These are phyloP conservation scores for Addax nasomaculatus DNA, from an alignment of 2,113 vertebrate genomes.

Conservation along the genomic window DNA sequence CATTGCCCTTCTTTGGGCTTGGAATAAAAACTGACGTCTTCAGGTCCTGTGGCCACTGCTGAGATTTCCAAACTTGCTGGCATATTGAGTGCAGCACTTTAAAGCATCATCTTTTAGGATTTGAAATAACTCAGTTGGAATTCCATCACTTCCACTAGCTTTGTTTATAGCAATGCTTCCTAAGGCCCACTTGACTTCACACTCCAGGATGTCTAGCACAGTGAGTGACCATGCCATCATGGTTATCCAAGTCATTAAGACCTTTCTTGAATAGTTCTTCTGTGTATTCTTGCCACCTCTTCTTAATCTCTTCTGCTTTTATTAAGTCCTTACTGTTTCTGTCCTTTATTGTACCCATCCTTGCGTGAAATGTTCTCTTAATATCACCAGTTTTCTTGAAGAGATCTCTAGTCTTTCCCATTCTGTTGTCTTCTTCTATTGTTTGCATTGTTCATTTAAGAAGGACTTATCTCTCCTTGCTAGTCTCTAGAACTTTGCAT, in stretches of 20 bases:
- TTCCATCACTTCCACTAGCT: neutral
- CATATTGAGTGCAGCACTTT: neutral
- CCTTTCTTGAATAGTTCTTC: neutral
- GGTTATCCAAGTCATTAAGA: neutral
- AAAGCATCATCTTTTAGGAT: neutral
- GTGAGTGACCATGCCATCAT: neutral
- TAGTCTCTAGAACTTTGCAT: neutral
- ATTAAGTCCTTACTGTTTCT: neutral
- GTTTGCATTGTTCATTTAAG: neutral
- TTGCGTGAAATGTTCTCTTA: neutral
- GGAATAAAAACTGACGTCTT: neutral
- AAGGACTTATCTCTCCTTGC: neutral
- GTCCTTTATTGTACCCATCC: neutral
- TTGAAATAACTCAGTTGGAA: neutral
- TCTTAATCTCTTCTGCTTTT: neutral
- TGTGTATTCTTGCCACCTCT: neutral
- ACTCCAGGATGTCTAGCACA: neutral
- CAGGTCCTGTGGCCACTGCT: neutral
- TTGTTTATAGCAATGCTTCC: neutral
- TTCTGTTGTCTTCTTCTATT: neutral
- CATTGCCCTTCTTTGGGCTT: neutral
- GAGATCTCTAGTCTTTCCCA: neutral
- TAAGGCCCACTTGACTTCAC: neutral
- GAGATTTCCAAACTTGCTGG: neutral
- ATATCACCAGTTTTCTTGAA: neutral